Evolutionary conservation across 2,113 vertebrate genomes (phyloP), one percentile per base, ranked within the genome.

Genomic region (Serilophus lunatus): DNA sequence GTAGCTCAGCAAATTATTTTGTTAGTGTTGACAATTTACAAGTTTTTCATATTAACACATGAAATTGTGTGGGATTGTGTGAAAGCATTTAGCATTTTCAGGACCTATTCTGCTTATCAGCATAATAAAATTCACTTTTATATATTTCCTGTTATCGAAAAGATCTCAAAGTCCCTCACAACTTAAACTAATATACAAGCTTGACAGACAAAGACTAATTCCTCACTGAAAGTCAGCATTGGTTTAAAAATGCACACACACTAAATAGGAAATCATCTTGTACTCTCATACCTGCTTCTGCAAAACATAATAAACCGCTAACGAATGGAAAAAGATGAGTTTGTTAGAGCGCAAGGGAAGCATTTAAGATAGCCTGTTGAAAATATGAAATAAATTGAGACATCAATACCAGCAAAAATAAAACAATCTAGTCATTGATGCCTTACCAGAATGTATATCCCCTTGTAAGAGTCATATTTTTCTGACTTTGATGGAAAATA

Each of bases 1-100:
- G 75, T 44, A 94, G 78, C 47, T 91, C 66, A 95, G 84, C 82
- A 88, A 93, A 78, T 90, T 83, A 74, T 86, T 91, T 85, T 84
- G 35, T 88, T 94, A 87, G 45, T 56, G 69, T 35, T 90, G 72
- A 85, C 80, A 88, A 92, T 92, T 82, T 88, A 59, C 31, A 87
- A 82, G 78, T 91, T 95, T 35, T 66, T 80, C 70, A 63, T 85
- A 91, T 84, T 92, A 97, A 88, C 80, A 84, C 81, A 53, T 76
- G 63, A 89, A 86, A 79, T 84, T 40, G 28, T 85, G 77, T 84
- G 13, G 77, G 86, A 82, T 79, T 65, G 45, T 20, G 69, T 84
- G 81, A 93, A 96, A 92, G 15, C 7, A 49, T 77, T 93, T 92
- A 92, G 15, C 7, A 49, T 77, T 93, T 92, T 96, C 71, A 80